These are phyloP conservation scores for Bovichtus variegatus DNA, from an alignment of 2,797 vertebrate genomes.

Conservation along the genomic window DNA sequence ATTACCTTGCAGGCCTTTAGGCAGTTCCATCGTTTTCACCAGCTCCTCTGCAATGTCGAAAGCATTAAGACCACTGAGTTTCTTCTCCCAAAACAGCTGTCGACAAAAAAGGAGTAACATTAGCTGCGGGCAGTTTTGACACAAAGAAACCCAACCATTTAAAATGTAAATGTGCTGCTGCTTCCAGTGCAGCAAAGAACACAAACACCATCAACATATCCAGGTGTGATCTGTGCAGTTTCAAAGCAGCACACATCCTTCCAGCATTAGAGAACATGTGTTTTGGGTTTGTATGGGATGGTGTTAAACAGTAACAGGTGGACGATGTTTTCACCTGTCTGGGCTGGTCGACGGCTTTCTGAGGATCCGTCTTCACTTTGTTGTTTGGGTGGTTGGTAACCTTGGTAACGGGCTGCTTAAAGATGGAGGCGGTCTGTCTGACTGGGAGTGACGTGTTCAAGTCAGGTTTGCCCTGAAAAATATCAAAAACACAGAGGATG, in stretches of 20 bases:
- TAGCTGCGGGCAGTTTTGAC: constrained; percentile 5
- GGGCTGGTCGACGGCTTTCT: constrained; percentile 98
- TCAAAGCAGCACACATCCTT: neutral
- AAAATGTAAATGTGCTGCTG: neutral
- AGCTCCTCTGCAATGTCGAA: constrained; percentile 98
- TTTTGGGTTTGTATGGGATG: neutral
- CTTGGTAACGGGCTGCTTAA: constrained; percentile 98
- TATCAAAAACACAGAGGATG: neutral
- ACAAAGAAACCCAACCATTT: neutral
- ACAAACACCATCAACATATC: neutral
- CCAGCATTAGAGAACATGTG: constrained; percentile 1
- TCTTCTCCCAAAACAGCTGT: constrained; percentile 99
- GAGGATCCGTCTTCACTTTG: constrained; percentile 98
- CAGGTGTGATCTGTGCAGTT: constrained; percentile 13
- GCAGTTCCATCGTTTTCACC: constrained; percentile 98
- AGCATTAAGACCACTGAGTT: constrained; percentile 94
- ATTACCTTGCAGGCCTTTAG: constrained; percentile 96
- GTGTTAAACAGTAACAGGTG: neutral
- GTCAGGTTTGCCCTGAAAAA: constrained; percentile 94
- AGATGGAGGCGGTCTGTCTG: constrained; percentile 97
- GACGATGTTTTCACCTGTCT: constrained; percentile 89
- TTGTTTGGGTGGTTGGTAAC: constrained; percentile 99
- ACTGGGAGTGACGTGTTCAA: constrained; percentile 97
- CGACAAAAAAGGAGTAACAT: constrained; percentile 17
- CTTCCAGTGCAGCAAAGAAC: neutral